Percentiles rank a stretch among this genome's conserved stretches.
These are phyloP conservation scores for Phenganax stokvisi DNA, from an alignment of 92 coral and sea anemone genomes.

Conservation along the genomic window DNA sequence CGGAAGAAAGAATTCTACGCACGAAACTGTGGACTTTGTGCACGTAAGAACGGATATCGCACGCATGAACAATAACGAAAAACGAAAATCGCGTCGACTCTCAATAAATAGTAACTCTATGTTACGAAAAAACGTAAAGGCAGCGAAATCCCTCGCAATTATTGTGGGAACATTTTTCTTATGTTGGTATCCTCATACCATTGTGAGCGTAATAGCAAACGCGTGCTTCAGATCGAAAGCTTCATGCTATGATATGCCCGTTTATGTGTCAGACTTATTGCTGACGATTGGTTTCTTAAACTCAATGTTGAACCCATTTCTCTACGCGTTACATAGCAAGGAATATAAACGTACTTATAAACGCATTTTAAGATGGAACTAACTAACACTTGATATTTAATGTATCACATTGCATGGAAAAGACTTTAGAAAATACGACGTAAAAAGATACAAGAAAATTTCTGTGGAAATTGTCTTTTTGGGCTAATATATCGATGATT, in stretches of 20 bases:
- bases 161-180: slow-evolving; percentile 54
- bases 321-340: slow-evolving; percentile 80
- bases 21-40: not conserved
- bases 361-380: slow-evolving; percentile 38
- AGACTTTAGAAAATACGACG: too few species aligned
- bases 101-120: not conserved
- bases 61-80: not conserved
- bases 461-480: too few species aligned
- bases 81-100: slow-evolving; percentile 6
- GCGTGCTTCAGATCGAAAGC: slow-evolving; percentile 3
- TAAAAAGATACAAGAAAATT: too few species aligned
- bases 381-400: not conserved
- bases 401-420: not conserved
- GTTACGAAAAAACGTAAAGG: slow-evolving; percentile 47
- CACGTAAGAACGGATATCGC: not conserved
- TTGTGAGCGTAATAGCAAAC: slow-evolving; percentile 39
- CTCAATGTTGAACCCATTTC: slow-evolving; percentile 75
- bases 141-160: slow-evolving; percentile 54
- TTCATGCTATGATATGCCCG: not conserved
- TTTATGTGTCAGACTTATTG: slow-evolving; percentile 9
- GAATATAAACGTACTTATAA: slow-evolving; percentile 64
- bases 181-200: slow-evolving; percentile 57
- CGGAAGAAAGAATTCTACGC: slow-evolving; percentile 1
- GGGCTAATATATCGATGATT: too few species aligned
- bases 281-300: slow-evolving; percentile 74